Evolutionary conservation across 23 tunicate species (phyloP).

Genomic region (Aplidium turbinatum): DNA sequence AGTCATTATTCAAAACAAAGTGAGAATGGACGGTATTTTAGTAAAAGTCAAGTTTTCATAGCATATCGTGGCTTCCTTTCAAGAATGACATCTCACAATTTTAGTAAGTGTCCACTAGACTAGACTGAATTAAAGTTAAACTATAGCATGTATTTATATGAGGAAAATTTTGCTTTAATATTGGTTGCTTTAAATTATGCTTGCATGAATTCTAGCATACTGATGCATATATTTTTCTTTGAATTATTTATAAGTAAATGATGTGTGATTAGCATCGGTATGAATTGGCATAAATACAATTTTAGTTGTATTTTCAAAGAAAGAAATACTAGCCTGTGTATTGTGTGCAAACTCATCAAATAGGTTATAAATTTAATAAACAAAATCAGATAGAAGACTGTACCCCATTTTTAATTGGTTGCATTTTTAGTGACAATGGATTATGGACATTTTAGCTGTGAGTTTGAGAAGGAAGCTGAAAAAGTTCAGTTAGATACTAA

Average conservation of each 20-base stretch:
- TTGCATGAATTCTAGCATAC: background rate
- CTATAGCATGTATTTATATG: too few species aligned
- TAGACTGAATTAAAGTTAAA: too few species aligned
- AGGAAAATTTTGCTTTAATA: background rate
- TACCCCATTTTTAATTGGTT: background rate
- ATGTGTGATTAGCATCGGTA: too few species aligned
- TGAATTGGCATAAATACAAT: too few species aligned
- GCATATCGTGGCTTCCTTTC: slow-evolving; percentile 37
- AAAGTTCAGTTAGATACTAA: slow-evolving; percentile 2
- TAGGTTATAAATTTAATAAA: background rate
- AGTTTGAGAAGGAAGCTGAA: slow-evolving; percentile 27
- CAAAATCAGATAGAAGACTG: background rate
- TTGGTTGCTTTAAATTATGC: background rate
- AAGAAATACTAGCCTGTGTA: too few species aligned
- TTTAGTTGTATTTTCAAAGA: too few species aligned
- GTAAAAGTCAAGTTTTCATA: slow-evolving; percentile 39
- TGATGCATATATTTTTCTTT: slow-evolving; percentile 2
- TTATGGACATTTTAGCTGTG: slow-evolving; percentile 1
- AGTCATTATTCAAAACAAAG: slow-evolving; percentile 11
- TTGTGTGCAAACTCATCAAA: too few species aligned
- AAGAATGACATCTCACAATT: background rate
- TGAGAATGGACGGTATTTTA: slow-evolving; percentile 35
- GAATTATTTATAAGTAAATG: too few species aligned
- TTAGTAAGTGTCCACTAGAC: slow-evolving; percentile 3
- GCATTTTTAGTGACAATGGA: slow-evolving; percentile 31